Conservation (phyloP, 2,888 invertebrate genomes). For the Ctena decussata region DNA sequence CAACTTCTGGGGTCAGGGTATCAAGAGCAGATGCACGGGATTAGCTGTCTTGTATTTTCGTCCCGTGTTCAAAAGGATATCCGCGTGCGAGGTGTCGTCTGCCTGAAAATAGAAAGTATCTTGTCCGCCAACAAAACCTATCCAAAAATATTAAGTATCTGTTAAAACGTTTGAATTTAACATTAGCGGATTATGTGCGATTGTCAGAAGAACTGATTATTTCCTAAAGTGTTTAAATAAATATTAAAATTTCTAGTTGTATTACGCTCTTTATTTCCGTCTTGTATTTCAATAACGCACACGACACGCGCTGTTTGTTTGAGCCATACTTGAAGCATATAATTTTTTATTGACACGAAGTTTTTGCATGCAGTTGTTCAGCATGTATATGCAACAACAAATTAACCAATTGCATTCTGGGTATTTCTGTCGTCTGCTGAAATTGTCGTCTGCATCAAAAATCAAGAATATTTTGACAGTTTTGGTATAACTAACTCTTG, state of each 20-base stretch:
- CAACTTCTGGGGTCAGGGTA: conserved; percentile 47
- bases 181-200: background rate
- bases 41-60: conserved; percentile 53
- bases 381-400: no score
- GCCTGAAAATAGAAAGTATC: background rate
- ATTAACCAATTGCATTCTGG: no score
- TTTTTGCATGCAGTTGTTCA: no score
- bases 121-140: background rate
- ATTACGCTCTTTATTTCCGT: background rate
- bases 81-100: background rate
- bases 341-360: no score
- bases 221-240: conserved; percentile 1
- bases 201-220: background rate
- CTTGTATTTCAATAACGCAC: background rate
- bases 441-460: no score
- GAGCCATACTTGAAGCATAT: no score
- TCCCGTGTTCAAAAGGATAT: background rate
- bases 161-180: background rate
- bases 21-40: conserved; percentile 54
- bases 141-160: background rate
- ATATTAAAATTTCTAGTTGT: background rate
- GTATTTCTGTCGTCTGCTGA: no score
- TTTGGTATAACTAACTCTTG: no score
- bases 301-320: background rate
- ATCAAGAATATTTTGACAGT: no score